Conservation (phyloP, 2,797 vertebrate genomes). For the Streptopelia turtur region DNA sequence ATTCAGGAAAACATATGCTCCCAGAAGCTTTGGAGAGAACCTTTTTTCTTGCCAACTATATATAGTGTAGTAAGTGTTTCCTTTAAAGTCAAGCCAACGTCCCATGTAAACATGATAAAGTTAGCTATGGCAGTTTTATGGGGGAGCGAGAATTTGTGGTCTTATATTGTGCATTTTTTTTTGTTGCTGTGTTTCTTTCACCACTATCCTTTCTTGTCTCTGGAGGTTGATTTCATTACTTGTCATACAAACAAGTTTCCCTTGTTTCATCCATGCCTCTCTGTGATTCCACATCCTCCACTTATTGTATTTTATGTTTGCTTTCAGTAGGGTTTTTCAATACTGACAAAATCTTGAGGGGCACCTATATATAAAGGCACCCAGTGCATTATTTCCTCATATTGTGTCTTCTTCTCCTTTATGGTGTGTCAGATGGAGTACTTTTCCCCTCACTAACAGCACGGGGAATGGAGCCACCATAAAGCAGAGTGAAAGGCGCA, state of each 20-base stretch:
- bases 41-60: constrained; percentile 28
- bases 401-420: background rate
- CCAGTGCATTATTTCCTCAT: background rate
- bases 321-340: background rate
- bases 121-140: constrained; percentile 36
- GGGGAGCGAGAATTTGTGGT: constrained; percentile 20
- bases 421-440: background rate
- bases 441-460: background rate
- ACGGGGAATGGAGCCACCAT: background rate
- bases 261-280: background rate
- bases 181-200: background rate
- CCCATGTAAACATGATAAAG: constrained; percentile 46
- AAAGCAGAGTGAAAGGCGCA: background rate
- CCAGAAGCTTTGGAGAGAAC: constrained; percentile 43
- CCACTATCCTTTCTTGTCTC: background rate
- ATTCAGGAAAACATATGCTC: constrained; percentile 58
- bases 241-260: background rate
- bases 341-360: background rate
- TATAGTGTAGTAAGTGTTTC: constrained; percentile 18
- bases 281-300: background rate
- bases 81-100: constrained; percentile 11
- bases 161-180: background rate
- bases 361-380: background rate
- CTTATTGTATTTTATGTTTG: background rate
- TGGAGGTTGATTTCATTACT: background rate